A percentile compares a stretch with the other conserved stretches of the same genome.
phyloP scores from a whole-genome alignment of 1,140 invertebrate genomes.

The Ostrea denselamellosa region DNA sequence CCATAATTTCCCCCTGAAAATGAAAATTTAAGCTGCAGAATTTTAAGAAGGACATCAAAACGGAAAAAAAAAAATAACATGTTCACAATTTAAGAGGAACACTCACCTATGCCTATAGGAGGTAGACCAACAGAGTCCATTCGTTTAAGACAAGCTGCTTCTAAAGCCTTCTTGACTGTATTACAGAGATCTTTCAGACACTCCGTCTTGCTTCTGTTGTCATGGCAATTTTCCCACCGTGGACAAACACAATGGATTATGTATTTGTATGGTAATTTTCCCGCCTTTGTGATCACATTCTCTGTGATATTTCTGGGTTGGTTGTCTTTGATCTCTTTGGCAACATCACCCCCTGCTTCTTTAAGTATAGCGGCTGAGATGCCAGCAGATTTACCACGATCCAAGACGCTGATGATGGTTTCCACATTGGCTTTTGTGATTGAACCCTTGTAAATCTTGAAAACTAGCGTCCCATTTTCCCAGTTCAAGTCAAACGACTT shows the following conservation, averaged over 20 bases:
- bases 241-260: slow-evolving; percentile 8
- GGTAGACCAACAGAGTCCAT: background rate
- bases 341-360: background rate
- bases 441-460: background rate
- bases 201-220: background rate
- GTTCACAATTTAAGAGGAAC: background rate
- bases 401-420: background rate
- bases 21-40: background rate
- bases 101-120: background rate
- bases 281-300: background rate
- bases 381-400: background rate
- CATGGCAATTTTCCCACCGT: background rate
- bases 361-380: background rate
- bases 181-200: background rate
- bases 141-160: background rate
- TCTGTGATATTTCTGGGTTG: background rate
- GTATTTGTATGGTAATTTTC: background rate
- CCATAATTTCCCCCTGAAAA: background rate
- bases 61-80: background rate
- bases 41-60: background rate
- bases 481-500: background rate
- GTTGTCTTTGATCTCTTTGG: background rate
- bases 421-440: background rate
- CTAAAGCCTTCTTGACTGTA: background rate
- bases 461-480: background rate